A percentile compares a stretch with the other conserved stretches of the same genome.
phyloP scores from a whole-genome alignment of 2,113 vertebrate genomes.

The Ophthalmolycus amberensis region DNA sequence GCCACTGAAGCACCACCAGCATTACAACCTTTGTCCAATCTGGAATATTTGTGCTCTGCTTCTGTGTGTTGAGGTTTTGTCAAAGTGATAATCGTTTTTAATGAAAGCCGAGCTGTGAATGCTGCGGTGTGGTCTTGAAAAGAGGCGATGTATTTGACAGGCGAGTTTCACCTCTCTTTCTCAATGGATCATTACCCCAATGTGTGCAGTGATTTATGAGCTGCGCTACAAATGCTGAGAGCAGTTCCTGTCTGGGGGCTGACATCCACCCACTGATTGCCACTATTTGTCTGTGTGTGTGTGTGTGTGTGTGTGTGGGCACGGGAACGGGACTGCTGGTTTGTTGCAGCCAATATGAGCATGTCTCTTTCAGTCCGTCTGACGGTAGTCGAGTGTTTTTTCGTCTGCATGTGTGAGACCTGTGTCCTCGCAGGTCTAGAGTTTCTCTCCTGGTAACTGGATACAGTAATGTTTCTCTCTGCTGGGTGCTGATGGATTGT shows the following conservation, averaged over 20 bases:
- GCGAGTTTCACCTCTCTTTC: conserved; percentile 39
- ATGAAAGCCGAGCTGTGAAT: conserved; percentile 24
- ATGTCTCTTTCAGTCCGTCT: conserved; percentile 36
- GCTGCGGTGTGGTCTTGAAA: conserved; percentile 37
- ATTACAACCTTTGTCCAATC: background rate
- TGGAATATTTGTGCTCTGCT: background rate
- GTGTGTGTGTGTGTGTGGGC: conserved; percentile 20
- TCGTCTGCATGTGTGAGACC: conserved; percentile 47
- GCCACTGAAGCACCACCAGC: background rate
- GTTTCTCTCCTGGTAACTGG: conserved; percentile 52
- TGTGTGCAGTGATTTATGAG: conserved; percentile 68
- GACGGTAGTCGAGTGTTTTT: conserved; percentile 29
- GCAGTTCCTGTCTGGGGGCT: conserved; percentile 62
- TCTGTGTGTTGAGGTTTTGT: conserved; percentile 17
- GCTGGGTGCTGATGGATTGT: conserved; percentile 44
- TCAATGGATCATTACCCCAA: conserved; percentile 61
- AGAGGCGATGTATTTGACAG: conserved; percentile 37
- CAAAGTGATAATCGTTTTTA: conserved; percentile 33
- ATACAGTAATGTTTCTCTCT: conserved; percentile 46
- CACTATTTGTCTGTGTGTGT: conserved; percentile 54
- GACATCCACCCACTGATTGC: conserved; percentile 67
- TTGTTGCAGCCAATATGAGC: conserved; percentile 32
- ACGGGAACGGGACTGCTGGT: background rate
- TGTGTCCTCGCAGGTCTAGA: conserved; percentile 12
- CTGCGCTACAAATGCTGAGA: conserved; percentile 51